Base-by-base conservation (phyloP, 37 sponge, comb jelly and placozoan genomes). In the Hormiphora californensis region DNA sequence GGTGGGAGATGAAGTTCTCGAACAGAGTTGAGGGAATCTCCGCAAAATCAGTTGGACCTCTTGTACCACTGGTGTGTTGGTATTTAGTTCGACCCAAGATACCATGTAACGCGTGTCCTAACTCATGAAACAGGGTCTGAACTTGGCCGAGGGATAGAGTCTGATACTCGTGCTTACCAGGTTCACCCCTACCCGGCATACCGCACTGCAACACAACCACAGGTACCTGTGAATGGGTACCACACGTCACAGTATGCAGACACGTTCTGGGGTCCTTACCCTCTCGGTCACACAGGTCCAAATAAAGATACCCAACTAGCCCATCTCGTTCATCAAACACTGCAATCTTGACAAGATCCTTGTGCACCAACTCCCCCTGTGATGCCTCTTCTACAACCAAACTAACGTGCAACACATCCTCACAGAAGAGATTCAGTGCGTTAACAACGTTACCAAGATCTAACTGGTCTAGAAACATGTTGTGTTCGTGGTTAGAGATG, bases 51-150 rank as follows among this genome's bases (percentile, higher is more conserved):
- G 91, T 92, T 0, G 93, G 55, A 57, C 97, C 94, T 34, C 97
- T 61, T 0, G 98, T 97, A 0, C 98, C 98, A 40, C 93, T 91
- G n/a, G 91, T 90, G 63, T 92, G 92, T 89, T 97, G 98, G 86
- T 93, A 97, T 54, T 32, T 85, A 11, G 95, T 85, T 19, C 93
- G 54, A 23, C 92, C 98, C 0, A 97, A 39, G 40, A 97, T 90
- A 23, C 93, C 92, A 86, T 97, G 98, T 0, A 97, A 61, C 4
- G 95, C 98, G 62, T 97, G 98, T 0, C 98, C 98, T 88, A 94
- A 90, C 86, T 97, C 98, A 54, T 97, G 98, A 59, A 94, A 97
- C 36, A 96, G 65, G 40, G 89, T 96, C 32, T 91, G 90, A 19
- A 96, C 85, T 0, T 94, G 87, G 25, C 85, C 69, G 12, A 86